Evolutionary conservation across 1,140 invertebrate genomes (phyloP).

Genomic region (Drosophila chauvacae): DNA sequence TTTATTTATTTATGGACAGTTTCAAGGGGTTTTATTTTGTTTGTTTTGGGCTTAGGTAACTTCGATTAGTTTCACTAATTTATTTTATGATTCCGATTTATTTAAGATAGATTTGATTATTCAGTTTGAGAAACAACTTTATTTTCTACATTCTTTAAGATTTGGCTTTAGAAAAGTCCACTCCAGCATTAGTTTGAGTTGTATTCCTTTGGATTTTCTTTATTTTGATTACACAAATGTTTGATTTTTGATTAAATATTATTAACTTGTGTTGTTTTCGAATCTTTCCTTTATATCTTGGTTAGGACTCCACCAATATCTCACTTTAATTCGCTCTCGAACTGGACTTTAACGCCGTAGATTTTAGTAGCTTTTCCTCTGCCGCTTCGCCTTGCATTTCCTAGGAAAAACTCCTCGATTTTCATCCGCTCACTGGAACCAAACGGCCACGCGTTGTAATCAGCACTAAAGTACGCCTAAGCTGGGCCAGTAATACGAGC

Average conservation of each 20-base stretch:
- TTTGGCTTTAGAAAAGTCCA: neutral
- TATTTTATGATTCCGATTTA: neutral
- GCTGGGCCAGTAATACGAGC: conserved; percentile 65
- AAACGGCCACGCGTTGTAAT: conserved; percentile 80
- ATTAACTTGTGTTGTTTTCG: neutral
- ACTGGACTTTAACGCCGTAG: conserved; percentile 33
- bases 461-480: conserved; percentile 75
- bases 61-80: neutral
- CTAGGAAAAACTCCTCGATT: conserved; percentile 26
- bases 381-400: conserved; percentile 12
- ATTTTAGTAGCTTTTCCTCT: conserved; percentile 10
- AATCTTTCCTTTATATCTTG: neutral
- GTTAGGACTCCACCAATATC: neutral
- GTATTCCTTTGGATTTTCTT: neutral
- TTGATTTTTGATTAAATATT: conserved; percentile 2
- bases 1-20: neutral
- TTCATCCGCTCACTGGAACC: conserved; percentile 68
- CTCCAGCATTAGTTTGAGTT: neutral
- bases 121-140: neutral
- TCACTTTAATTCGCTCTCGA: conserved; percentile 30
- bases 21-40: too few relatives aligned
- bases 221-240: conserved; percentile 19
- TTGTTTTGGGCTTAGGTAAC: neutral
- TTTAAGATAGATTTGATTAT: neutral
- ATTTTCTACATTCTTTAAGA: neutral